Evolutionary conservation across 2,888 invertebrate genomes (phyloP).

Genomic region (Theretra japonica): DNA sequence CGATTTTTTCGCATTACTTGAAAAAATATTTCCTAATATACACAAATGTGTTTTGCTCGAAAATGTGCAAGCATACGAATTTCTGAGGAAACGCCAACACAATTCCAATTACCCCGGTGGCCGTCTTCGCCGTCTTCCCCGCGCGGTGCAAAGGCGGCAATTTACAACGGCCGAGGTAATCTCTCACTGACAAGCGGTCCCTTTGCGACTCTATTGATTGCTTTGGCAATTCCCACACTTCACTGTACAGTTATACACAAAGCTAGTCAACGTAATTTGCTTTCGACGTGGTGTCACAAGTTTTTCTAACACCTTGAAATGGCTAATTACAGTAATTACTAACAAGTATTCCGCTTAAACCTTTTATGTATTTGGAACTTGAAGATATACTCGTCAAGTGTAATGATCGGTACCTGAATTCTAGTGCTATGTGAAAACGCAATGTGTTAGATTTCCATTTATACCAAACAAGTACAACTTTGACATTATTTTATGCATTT

Average conservation of each 20-base stretch:
- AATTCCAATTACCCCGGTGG: slow-evolving; percentile 1
- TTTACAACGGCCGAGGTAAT: slow-evolving; percentile 61
- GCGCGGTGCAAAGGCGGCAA: slow-evolving; percentile 57
- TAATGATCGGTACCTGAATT: background rate
- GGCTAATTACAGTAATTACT: slow-evolving; percentile 1
- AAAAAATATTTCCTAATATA: too few species aligned
- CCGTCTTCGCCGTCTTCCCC: slow-evolving; percentile 20
- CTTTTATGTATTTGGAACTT: background rate
- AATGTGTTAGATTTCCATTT: too few species aligned
- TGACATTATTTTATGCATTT: too few species aligned
- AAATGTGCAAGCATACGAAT: background rate
- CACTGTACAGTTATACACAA: slow-evolving; percentile 35
- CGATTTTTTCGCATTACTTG: too few species aligned
- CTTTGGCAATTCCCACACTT: slow-evolving; percentile 51
- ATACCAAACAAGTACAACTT: too few species aligned
- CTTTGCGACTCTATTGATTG: slow-evolving; percentile 62
- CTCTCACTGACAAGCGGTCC: slow-evolving; percentile 61
- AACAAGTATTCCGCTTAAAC: background rate
- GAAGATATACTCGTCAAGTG: background rate
- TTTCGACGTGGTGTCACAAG: slow-evolving; percentile 7
- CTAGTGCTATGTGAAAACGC: too few species aligned
- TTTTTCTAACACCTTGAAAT: background rate
- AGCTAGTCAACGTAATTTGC: slow-evolving; percentile 27
- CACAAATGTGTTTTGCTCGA: too few species aligned
- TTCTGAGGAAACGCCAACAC: background rate